phyloP scores from a whole-genome alignment of 2,113 vertebrate genomes.

The Nyctibius bracteatus region DNA sequence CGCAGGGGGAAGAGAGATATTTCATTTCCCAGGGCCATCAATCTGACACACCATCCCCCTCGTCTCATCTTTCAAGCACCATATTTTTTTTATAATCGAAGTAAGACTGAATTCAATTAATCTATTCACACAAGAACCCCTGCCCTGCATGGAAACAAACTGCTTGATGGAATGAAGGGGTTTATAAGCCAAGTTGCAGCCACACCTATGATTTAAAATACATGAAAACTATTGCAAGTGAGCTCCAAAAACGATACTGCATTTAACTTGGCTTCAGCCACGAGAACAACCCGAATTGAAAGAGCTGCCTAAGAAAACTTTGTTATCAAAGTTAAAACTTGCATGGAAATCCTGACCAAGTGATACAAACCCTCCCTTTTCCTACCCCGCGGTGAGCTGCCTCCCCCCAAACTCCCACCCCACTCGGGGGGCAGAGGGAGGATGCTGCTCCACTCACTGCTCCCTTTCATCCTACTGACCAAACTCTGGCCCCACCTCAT shows the following conservation, averaged over 20 bases:
- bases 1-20: background rate
- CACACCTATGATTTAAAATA: conserved; percentile 13
- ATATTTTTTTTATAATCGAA: background rate
- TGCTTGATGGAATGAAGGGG: background rate
- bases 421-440: rapidly evolving
- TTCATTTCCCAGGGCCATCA: background rate
- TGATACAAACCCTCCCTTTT: background rate
- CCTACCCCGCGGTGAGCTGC: background rate
- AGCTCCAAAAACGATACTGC: background rate
- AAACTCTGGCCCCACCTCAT: background rate
- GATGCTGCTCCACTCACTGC: background rate
- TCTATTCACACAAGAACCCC: background rate
- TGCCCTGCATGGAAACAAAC: background rate
- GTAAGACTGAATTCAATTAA: background rate
- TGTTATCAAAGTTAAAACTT: background rate
- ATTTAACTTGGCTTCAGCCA: background rate
- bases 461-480: background rate
- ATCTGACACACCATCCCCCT: background rate
- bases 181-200: conserved; percentile 11
- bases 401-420: background rate
- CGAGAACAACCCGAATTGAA: background rate
- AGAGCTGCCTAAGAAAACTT: background rate
- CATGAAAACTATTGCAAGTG: background rate
- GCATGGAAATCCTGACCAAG: background rate
- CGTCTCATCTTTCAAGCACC: background rate